Evolutionary conservation across 2,113 vertebrate genomes (phyloP).

Genomic region (Mustelus asterias): DNA sequence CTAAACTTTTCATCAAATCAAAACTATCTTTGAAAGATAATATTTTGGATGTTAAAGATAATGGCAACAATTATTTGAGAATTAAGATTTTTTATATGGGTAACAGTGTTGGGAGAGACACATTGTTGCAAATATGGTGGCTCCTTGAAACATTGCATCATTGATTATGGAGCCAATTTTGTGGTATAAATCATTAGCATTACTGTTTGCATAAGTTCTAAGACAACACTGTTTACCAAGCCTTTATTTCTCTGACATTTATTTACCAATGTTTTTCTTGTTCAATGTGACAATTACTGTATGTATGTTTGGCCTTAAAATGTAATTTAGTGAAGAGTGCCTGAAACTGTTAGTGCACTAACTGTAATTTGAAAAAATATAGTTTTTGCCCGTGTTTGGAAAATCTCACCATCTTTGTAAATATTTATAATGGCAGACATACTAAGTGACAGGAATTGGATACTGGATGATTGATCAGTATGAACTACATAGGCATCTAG

Average conservation of each 20-base stretch:
- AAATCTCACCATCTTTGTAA: not conserved
- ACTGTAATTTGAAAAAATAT: not conserved
- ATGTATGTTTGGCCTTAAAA: slow-evolving; percentile 1
- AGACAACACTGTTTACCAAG: not conserved
- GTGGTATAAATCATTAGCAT: not conserved
- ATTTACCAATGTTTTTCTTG: not conserved
- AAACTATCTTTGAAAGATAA: not conserved
- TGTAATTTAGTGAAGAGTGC: not conserved
- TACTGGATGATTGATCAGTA: not conserved
- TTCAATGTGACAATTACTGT: not conserved
- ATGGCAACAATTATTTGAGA: not conserved
- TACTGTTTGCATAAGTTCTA: not conserved
- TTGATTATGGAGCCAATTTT: not conserved
- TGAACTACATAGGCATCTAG: not conserved
- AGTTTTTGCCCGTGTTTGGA: slow-evolving; percentile 6
- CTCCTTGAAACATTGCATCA: not conserved
- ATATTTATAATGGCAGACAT: not conserved
- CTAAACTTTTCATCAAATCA: not conserved
- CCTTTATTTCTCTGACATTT: not conserved
- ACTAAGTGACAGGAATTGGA: not conserved
- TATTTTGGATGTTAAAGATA: not conserved
- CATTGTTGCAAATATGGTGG: not conserved
- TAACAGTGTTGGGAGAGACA: not conserved
- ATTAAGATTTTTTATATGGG: not conserved
- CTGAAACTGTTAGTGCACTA: not conserved